Evolutionary conservation across 2,797 vertebrate genomes (phyloP).

Genomic region (Carduelis carduelis): DNA sequence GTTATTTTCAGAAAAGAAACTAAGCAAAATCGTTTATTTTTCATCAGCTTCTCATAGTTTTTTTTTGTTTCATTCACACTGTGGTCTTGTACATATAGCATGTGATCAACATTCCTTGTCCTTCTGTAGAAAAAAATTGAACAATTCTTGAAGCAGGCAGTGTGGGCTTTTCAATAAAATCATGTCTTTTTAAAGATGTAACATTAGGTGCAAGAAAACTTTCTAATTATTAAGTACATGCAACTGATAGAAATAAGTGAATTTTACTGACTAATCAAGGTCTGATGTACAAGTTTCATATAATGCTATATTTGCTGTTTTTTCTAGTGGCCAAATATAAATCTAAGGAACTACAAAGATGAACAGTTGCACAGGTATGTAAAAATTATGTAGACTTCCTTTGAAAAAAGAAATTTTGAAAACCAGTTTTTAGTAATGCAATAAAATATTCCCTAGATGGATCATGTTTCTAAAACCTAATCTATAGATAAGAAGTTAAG

Average conservation of each 20-base stretch:
- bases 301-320: constrained; percentile 55
- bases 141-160: neutral
- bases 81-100: neutral
- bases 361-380: constrained; percentile 97
- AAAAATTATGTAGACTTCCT: neutral
- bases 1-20: neutral
- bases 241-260: neutral
- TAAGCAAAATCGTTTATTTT: neutral
- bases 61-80: neutral
- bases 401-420: neutral
- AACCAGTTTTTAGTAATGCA: neutral
- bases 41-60: neutral
- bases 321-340: constrained; percentile 95
- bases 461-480: neutral
- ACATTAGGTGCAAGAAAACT: neutral
- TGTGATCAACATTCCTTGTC: neutral
- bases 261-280: neutral
- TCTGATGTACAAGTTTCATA: constrained; percentile 1
- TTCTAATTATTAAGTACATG: neutral
- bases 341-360: constrained; percentile 96
- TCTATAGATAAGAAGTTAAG: neutral
- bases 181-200: neutral
- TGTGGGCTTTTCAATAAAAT: neutral
- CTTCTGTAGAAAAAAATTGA: neutral
- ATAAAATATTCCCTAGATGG: neutral